Evolutionary conservation across 2,797 vertebrate genomes (phyloP).

Genomic region (Sebastes paucispinis): DNA sequence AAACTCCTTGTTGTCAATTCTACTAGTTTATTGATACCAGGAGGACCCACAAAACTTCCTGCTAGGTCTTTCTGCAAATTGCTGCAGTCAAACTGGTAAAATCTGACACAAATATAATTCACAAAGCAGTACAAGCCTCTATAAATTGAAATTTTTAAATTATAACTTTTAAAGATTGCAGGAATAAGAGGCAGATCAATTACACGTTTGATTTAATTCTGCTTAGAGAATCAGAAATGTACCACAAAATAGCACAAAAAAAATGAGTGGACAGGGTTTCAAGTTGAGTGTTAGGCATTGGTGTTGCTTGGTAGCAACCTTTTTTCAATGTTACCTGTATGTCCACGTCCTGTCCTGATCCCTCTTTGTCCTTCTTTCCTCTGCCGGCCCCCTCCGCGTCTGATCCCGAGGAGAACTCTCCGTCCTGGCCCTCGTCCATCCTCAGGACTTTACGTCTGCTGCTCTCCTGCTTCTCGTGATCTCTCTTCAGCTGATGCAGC

Average conservation of each 20-base stretch:
- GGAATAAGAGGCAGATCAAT: not conserved
- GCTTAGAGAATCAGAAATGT: not conserved
- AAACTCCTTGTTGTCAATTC: not conserved
- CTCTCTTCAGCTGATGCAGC: slow-evolving; percentile 86
- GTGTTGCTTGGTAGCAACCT: not conserved
- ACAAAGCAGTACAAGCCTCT: not conserved
- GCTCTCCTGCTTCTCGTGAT: slow-evolving; percentile 80
- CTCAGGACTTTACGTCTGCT: slow-evolving; percentile 86
- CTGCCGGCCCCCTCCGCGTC: slow-evolving; percentile 72
- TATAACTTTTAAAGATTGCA: not conserved
- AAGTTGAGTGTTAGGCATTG: not conserved
- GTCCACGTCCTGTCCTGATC: slow-evolving; percentile 75
- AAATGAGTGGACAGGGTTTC: not conserved
- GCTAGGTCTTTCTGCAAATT: not conserved
- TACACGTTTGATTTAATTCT: not conserved
- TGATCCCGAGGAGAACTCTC: slow-evolving; percentile 76
- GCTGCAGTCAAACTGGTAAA: not conserved
- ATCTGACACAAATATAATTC: not conserved
- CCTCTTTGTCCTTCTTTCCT: slow-evolving; percentile 43
- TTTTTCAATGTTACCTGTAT: slow-evolving; percentile 83
- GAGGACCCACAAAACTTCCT: not conserved
- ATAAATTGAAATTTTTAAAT: not conserved
- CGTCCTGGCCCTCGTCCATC: slow-evolving; percentile 81
- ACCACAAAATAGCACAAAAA: not conserved
- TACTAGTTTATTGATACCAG: not conserved